Percentiles rank a stretch among this genome's conserved stretches.
phyloP scores from a whole-genome alignment of 2,113 vertebrate genomes.

The Entomyzon cyanotis region DNA sequence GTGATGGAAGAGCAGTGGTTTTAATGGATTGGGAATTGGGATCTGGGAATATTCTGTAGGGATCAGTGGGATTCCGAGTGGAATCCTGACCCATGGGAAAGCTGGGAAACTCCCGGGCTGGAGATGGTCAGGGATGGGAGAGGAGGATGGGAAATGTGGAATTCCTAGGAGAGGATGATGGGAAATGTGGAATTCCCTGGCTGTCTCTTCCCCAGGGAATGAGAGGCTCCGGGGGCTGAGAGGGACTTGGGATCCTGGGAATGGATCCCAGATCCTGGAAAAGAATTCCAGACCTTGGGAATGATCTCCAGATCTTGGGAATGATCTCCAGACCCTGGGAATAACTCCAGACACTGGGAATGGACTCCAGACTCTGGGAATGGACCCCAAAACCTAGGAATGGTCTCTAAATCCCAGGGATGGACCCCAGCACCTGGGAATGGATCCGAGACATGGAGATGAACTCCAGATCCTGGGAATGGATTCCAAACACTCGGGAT shows the following conservation, averaged over 20 bases:
- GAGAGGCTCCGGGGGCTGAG: background rate
- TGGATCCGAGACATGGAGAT: no score
- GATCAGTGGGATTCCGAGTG: background rate
- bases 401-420: no score
- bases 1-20: background rate
- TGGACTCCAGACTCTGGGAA: accelerated
- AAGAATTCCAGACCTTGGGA: no score
- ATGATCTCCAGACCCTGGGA: accelerated
- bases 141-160: no score
- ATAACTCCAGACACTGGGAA: accelerated
- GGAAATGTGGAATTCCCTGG: background rate
- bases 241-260: accelerated
- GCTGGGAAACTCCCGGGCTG: accelerated
- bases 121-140: no score
- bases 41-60: background rate
- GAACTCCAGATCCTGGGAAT: accelerated
- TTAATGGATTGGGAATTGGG: background rate
- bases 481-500: accelerated
- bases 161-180: background rate
- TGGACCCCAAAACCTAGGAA: background rate
- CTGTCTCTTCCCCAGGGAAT: background rate
- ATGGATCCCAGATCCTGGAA: no score
- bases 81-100: background rate
- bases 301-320: accelerated
- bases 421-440: background rate